phyloP scores from a whole-genome alignment of 2,888 invertebrate species.

The Chorisops tibialis region DNA sequence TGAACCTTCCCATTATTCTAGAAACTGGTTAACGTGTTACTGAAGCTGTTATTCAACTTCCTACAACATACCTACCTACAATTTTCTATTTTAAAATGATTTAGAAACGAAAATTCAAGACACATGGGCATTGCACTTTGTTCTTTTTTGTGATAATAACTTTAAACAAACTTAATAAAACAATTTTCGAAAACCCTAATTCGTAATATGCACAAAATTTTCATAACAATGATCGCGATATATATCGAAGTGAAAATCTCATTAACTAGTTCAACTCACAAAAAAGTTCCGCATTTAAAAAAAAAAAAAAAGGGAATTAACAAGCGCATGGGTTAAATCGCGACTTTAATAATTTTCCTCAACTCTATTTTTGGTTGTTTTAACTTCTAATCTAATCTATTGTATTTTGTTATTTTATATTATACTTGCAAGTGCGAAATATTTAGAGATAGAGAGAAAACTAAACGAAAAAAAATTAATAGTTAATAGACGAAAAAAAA shows the following conservation, averaged over 20 bases:
- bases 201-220: too few species aligned
- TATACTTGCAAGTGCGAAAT: constrained; percentile 19
- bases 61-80: background rate
- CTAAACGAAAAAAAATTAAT: constrained; percentile 16
- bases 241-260: too few species aligned
- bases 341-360: background rate
- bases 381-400: background rate
- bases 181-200: too few species aligned
- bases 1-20: too few species aligned
- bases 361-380: background rate
- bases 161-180: too few species aligned
- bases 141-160: too few species aligned
- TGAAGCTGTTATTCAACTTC: background rate
- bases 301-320: background rate
- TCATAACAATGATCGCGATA: too few species aligned
- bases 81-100: background rate
- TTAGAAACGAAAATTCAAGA: too few species aligned
- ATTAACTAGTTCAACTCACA: constrained; percentile 19
- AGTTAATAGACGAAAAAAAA: constrained; percentile 18
- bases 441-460: constrained; percentile 9
- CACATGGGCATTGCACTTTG: too few species aligned
- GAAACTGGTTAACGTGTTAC: background rate
- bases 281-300: background rate
- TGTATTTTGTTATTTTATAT: constrained; percentile 11
- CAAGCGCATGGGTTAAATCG: background rate